phyloP scores from a whole-genome alignment of 2,113 vertebrate species.

The Leptodactylus fuscus region DNA sequence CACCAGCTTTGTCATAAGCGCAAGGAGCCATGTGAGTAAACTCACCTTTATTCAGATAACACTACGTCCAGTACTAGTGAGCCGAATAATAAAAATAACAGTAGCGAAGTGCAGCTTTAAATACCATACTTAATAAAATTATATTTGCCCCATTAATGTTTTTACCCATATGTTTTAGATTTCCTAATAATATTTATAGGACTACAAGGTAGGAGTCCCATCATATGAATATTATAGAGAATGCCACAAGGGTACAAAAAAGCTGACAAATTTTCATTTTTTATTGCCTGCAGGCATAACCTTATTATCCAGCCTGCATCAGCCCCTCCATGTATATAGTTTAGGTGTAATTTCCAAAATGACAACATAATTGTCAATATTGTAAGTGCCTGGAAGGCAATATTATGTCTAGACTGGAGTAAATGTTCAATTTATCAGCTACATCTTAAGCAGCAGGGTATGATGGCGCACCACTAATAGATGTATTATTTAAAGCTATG shows the following conservation, averaged over 20 bases:
- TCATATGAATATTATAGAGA: not conserved
- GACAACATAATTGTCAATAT: slow-evolving; percentile 28
- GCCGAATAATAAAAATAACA: too few relatives aligned
- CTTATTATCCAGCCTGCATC: not conserved
- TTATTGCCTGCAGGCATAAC: not conserved
- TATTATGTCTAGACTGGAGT: slow-evolving; percentile 30
- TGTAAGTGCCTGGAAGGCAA: slow-evolving; percentile 17
- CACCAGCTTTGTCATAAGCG: too few relatives aligned
- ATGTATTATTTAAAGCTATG: slow-evolving; percentile 61
- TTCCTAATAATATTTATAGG: too few relatives aligned
- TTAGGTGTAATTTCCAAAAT: slow-evolving; percentile 12
- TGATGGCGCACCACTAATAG: slow-evolving; percentile 43
- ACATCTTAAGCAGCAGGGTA: slow-evolving; percentile 50
- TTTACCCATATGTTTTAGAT: not conserved
- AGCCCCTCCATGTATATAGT: not conserved
- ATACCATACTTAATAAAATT: too few relatives aligned
- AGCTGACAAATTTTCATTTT: not conserved
- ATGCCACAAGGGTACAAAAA: not conserved
- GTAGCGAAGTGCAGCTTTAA: too few relatives aligned
- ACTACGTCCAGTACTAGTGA: too few relatives aligned
- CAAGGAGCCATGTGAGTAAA: too few relatives aligned
- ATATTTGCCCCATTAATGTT: not conserved
- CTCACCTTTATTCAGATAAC: too few relatives aligned
- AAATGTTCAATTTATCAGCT: slow-evolving; percentile 52
- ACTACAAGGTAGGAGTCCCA: not conserved